A percentile compares a stretch with the other conserved stretches of the same genome.
Conservation (phyloP, 2,888 invertebrate species). For the Nemotelus nigrinus region DNA sequence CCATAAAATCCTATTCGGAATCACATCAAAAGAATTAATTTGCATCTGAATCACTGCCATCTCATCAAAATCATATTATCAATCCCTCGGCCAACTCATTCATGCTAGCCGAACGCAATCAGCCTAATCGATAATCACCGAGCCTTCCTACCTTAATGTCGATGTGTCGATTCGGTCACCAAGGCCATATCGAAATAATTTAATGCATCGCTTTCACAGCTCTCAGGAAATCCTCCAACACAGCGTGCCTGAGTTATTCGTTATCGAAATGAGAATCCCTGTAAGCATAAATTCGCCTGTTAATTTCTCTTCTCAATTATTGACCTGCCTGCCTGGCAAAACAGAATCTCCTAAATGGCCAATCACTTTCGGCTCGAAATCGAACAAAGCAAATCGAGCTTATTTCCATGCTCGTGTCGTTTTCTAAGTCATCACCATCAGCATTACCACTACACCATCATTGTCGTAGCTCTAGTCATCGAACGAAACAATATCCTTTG, state of each 20-base stretch:
- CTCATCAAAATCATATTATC: neutral
- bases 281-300: conserved; percentile 14
- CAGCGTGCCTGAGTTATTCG: neutral
- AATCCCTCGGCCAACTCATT: neutral
- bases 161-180: conserved; percentile 1
- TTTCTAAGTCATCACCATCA: neutral
- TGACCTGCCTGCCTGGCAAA: neutral
- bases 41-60: neutral
- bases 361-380: neutral
- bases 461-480: neutral
- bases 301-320: conserved; percentile 17
- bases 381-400: neutral
- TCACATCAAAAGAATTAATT: neutral
- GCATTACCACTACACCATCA: neutral
- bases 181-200: neutral
- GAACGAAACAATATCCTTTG: neutral
- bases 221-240: neutral
- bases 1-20: no score
- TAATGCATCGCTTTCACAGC: conserved; percentile 3
- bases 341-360: neutral
- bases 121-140: neutral
- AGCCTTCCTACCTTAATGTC: no score
- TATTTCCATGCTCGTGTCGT: neutral
- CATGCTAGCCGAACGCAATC: neutral
- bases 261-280: neutral